Conservation (phyloP, 2,113 vertebrate genomes). For the Equus quagga region DNA sequence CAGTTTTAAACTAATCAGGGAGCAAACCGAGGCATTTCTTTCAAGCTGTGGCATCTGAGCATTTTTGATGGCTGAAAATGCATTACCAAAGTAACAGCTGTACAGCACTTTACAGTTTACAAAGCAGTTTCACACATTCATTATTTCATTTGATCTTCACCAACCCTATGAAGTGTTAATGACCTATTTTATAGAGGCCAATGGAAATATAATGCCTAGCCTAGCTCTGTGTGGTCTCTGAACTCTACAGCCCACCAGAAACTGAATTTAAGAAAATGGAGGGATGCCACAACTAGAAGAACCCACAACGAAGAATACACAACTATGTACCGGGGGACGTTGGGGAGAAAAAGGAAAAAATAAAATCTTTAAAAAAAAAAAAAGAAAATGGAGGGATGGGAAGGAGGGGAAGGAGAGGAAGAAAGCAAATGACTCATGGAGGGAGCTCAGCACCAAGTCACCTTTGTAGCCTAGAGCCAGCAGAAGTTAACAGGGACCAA, state of each 20-base stretch:
- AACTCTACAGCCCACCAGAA: neutral
- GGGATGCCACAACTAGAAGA: too few relatives aligned
- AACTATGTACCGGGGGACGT: too few relatives aligned
- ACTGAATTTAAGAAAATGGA: slow-evolving; percentile 57
- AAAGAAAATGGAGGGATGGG: neutral
- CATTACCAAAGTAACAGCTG: neutral
- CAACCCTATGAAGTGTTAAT: neutral
- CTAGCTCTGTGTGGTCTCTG: slow-evolving; percentile 30
- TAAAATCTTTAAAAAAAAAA: too few relatives aligned
- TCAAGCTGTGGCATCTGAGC: neutral
- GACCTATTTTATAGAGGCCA: neutral
- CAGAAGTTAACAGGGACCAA: slow-evolving; percentile 31
- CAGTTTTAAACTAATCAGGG: neutral
- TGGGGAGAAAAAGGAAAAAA: too few relatives aligned
- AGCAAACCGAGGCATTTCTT: neutral
- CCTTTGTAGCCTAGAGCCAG: slow-evolving; percentile 26
- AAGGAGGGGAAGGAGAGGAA: neutral
- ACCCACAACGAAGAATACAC: too few relatives aligned
- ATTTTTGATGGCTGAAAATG: neutral
- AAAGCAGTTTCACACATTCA: neutral
- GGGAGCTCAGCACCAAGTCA: slow-evolving; percentile 45
- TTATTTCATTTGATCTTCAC: slow-evolving; percentile 37
- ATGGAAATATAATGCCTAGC: neutral
- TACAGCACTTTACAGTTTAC: neutral
- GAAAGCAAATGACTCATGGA: slow-evolving; percentile 35